Evolutionary conservation across 2,888 invertebrate genomes (phyloP).

Genomic region (Abrostola triplasia): DNA sequence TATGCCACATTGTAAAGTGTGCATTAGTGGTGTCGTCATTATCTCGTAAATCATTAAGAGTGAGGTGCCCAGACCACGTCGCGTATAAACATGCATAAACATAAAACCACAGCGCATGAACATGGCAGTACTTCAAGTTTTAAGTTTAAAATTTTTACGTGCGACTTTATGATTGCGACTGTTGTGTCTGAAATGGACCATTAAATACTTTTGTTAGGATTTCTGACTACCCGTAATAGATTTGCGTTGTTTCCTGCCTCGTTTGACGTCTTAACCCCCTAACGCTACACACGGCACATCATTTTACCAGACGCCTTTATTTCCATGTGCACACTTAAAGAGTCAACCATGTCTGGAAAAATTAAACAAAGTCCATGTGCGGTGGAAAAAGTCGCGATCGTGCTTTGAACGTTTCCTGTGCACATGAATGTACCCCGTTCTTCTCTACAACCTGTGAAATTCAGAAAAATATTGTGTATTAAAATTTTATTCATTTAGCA

Average conservation of each 20-base stretch:
- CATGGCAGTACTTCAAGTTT: constrained; percentile 4
- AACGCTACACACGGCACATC: too few relatives aligned
- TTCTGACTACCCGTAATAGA: not conserved
- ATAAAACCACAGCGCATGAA: constrained; percentile 20
- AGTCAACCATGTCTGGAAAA: too few relatives aligned
- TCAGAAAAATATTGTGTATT: too few relatives aligned
- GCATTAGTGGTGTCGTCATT: constrained; percentile 38
- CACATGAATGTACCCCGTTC: too few relatives aligned
- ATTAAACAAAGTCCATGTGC: too few relatives aligned
- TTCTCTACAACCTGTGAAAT: too few relatives aligned
- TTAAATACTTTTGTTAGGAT: not conserved
- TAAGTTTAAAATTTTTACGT: constrained; percentile 9
- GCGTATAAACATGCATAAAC: constrained; percentile 6
- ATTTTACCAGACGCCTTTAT: too few relatives aligned
- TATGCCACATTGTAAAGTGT: constrained; percentile 6
- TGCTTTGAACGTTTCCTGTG: too few relatives aligned
- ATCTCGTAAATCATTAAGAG: constrained; percentile 44
- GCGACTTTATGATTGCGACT: constrained; percentile 7
- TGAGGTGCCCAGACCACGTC: constrained; percentile 11
- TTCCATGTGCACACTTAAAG: too few relatives aligned
- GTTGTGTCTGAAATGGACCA: not conserved
- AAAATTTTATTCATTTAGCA: too few relatives aligned
- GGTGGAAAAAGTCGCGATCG: too few relatives aligned
- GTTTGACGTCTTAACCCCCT: too few relatives aligned
- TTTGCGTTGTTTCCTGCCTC: not conserved